Base-by-base conservation (phyloP, 2,888 invertebrate species). In the Papilio protenor region DNA sequence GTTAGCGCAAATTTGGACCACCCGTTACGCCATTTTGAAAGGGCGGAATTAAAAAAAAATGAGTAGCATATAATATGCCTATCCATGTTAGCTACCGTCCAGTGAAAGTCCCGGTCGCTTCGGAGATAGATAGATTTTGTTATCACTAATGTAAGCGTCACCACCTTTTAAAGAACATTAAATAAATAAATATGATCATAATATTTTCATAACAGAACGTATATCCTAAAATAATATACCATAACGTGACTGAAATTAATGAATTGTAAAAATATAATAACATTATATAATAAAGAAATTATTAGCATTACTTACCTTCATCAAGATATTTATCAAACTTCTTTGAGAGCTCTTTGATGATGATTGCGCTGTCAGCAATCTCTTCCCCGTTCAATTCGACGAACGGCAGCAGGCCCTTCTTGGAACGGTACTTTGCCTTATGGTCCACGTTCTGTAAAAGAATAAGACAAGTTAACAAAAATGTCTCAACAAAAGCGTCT, bases 321-420 rank as follows among this genome's bases (percentile, higher is more conserved):
- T 99, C 98, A 84, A 98, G 94, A 87, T 98, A 97, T 90, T 97
- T 97, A 85, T 96, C 96, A 90, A 97, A 98, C 88, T 97, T 97
- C 87, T 97, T 96, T 66, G 97, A 96, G 79, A 99, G 95, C 87
- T 98, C 98, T 87, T 98, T 97, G 86, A 99, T 97, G 87, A 99
- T 98, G 86, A 98, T 97, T 82, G 97, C 96, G 88, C 98, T 98
- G 93, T 99, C 99, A 72, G 98, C 97, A 83, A 98, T 97, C 94
- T 99, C 98, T 88, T 98, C 98, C 66, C 99, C 99, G 90, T 99
- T 99, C 80, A 99, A 91, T 92, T 99, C 98, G 83, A 99, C 96
- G 94, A 99, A 99, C 55, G 99, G 99, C 85, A 99, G 95, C 91
- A 98, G 98, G 71, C 98, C 98, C 91, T 99, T 99, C 95, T 98